Conservation (phyloP, 2,797 vertebrate genomes). For the Schizopygopsis malacanthus region DNA sequence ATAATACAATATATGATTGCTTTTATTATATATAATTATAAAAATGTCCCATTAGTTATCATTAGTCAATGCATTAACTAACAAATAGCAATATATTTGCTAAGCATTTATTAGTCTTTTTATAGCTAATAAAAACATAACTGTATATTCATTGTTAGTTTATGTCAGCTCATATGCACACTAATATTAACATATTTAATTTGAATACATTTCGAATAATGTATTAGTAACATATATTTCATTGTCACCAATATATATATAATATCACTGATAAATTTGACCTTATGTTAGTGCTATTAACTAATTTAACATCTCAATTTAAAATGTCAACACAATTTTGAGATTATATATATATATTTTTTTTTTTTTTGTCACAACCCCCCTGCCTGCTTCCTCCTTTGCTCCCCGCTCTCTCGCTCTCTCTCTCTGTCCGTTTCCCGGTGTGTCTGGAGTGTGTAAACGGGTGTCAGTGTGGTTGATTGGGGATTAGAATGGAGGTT, state of each 20-base stretch:
- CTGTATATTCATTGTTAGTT: not conserved
- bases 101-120: not conserved
- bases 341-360: not conserved
- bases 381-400: not conserved
- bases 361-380: not conserved
- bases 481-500: slow-evolving; percentile 88
- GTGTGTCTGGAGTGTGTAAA: slow-evolving; percentile 72
- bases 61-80: not conserved
- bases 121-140: not conserved
- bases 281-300: not conserved
- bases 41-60: not conserved
- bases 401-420: slow-evolving; percentile 8
- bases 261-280: not conserved
- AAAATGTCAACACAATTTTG: not conserved
- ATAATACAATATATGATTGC: not conserved
- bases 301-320: not conserved
- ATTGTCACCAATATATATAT: not conserved
- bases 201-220: not conserved
- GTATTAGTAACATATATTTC: not conserved
- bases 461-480: slow-evolving; percentile 84
- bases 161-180: not conserved
- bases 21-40: not conserved
- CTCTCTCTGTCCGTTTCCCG: slow-evolving; percentile 40
- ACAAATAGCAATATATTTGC: not conserved
- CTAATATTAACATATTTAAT: not conserved